These are phyloP conservation scores for Bombus polaris DNA, from an alignment of 1,140 invertebrate species.

Conservation along the genomic window DNA sequence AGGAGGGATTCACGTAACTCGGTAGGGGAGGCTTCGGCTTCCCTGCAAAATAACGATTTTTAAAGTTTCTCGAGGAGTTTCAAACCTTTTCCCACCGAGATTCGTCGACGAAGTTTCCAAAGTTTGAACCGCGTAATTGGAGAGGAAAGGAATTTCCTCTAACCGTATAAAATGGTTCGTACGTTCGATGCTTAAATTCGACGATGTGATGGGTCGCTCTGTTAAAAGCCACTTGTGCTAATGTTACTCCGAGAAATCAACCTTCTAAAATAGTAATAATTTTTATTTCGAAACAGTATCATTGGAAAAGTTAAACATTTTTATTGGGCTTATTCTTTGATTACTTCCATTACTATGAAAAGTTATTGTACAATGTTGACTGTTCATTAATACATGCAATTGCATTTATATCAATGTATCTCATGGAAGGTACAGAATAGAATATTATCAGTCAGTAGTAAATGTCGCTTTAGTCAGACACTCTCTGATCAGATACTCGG, in stretches of 20 bases:
- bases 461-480: neutral
- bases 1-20: slow-evolving; percentile 51
- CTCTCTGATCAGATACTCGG: neutral
- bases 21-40: slow-evolving; percentile 45
- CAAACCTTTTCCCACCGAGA: slow-evolving; percentile 66
- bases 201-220: neutral
- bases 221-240: neutral
- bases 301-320: neutral
- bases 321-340: neutral
- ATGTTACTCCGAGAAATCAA: neutral
- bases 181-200: slow-evolving; percentile 36
- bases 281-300: neutral
- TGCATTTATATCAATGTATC: neutral
- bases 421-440: neutral
- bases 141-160: slow-evolving; percentile 60
- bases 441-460: slow-evolving; percentile 13
- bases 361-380: no score
- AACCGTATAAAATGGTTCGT: slow-evolving; percentile 38
- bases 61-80: slow-evolving; percentile 80
- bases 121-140: slow-evolving; percentile 71
- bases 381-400: neutral
- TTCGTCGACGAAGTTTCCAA: slow-evolving; percentile 74
- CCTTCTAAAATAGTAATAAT: neutral
- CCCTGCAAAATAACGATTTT: slow-evolving; percentile 78
- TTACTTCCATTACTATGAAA: no score